Evolutionary conservation across 2,888 invertebrate genomes (phyloP).

Genomic region (Heteromyza rotundicornis): DNA sequence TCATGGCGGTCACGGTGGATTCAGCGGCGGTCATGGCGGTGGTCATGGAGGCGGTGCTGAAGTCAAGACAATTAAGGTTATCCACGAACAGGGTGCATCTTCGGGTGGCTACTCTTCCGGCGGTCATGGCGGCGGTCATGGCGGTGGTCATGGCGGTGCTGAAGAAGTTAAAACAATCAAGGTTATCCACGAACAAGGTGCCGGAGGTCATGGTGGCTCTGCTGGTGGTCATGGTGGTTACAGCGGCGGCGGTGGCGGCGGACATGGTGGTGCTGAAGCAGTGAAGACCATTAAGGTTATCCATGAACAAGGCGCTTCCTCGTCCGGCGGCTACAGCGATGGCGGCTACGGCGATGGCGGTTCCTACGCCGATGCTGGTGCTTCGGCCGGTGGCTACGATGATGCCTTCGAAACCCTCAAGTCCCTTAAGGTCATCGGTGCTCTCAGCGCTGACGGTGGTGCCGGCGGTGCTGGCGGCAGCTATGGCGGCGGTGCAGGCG

Average conservation of each 20-base stretch:
- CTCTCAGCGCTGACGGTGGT: conserved; percentile 18
- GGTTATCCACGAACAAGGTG: conserved; percentile 29
- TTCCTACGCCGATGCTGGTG: background rate
- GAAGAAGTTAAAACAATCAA: conserved; percentile 26
- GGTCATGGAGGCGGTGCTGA: conserved; percentile 20
- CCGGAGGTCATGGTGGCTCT: conserved; percentile 20
- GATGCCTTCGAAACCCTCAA: conserved; percentile 29
- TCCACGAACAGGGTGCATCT: conserved; percentile 22
- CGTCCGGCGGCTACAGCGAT: conserved; percentile 3
- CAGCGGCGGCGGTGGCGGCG: background rate
- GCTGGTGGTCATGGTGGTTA: conserved; percentile 3
- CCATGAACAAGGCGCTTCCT: conserved; percentile 25
- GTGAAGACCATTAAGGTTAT: conserved; percentile 29
- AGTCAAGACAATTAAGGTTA: conserved; percentile 31
- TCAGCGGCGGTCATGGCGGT: conserved; percentile 11
- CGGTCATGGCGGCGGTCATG: conserved; percentile 10
- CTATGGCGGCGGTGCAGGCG: conserved; percentile 7
- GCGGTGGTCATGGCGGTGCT: conserved; percentile 8
- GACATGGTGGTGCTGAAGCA: background rate
- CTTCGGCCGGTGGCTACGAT: conserved; percentile 9
- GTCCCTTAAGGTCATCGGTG: conserved; percentile 31
- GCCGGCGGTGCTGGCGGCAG: conserved; percentile 1
- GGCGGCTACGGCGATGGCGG: conserved; percentile 17
- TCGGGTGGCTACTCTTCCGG: background rate
- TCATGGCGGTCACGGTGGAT: conserved; percentile 21